phyloP scores from a whole-genome alignment of 37 sponge, comb jelly and placozoan species.

The Bolinopsis microptera region DNA sequence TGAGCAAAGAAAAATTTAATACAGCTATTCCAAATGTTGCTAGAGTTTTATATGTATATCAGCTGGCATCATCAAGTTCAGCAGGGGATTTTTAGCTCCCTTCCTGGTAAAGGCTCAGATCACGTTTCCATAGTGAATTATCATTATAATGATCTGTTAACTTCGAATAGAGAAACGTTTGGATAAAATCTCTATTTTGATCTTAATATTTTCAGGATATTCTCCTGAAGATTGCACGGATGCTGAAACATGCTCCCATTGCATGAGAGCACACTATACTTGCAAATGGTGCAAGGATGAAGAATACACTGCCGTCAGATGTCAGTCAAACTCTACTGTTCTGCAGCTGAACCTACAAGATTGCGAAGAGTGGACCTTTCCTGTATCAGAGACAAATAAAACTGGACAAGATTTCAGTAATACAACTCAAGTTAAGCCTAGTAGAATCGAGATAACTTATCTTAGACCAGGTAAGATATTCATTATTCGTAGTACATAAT shows the following conservation, averaged over 20 bases:
- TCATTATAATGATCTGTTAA: too few relatives aligned
- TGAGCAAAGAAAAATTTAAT: too few relatives aligned
- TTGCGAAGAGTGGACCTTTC: not conserved
- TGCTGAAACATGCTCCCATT: not conserved
- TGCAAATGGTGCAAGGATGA: not conserved
- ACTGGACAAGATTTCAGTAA: not conserved
- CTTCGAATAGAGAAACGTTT: too few relatives aligned
- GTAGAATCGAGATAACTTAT: not conserved
- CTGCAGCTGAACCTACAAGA: too few relatives aligned
- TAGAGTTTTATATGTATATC: too few relatives aligned
- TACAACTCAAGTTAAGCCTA: not conserved
- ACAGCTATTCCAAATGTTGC: too few relatives aligned
- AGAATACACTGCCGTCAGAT: not conserved
- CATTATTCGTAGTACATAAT: too few relatives aligned
- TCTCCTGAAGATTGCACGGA: not conserved
- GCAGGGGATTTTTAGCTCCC: too few relatives aligned
- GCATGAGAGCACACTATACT: not conserved
- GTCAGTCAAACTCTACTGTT: not conserved
- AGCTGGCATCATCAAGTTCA: too few relatives aligned
- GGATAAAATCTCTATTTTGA: too few relatives aligned
- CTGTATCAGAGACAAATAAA: not conserved
- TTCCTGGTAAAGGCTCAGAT: too few relatives aligned
- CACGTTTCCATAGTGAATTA: too few relatives aligned
- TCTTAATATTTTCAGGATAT: not conserved
- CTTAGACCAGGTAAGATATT: slow-evolving; percentile 5